These are phyloP conservation scores for Sabatieria punctata DNA, from an alignment of 2,888 invertebrate species.

Conservation along the genomic window DNA sequence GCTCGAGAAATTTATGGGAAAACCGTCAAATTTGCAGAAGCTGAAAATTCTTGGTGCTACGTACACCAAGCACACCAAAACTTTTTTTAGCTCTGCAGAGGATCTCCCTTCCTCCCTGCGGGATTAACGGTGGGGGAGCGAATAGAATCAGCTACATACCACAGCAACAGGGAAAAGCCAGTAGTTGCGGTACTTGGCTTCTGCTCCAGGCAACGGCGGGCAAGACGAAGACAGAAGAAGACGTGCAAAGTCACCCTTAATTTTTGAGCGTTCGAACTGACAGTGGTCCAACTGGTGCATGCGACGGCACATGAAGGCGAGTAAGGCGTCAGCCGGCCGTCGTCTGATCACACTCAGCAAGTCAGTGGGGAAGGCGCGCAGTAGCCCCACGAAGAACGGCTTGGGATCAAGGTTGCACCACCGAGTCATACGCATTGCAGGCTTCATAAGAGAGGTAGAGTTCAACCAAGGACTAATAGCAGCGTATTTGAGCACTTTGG, in stretches of 20 bases:
- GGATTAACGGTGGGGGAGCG: too few relatives aligned
- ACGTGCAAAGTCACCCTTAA: background rate
- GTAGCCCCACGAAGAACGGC: slow-evolving; percentile 19
- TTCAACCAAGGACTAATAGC: slow-evolving; percentile 24
- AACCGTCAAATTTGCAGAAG: too few relatives aligned
- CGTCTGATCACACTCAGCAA: slow-evolving; percentile 25
- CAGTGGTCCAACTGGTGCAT: slow-evolving; percentile 15
- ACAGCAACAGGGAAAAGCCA: background rate
- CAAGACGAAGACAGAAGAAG: background rate
- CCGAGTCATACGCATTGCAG: slow-evolving; percentile 17
- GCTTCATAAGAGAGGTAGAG: slow-evolving; percentile 21
- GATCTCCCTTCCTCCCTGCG: too few relatives aligned
- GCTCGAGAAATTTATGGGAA: too few relatives aligned
- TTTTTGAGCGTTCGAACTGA: background rate
- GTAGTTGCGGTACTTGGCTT: background rate
- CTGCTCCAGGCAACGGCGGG: background rate
- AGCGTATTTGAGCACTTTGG: slow-evolving; percentile 30
- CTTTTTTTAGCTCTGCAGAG: too few relatives aligned
- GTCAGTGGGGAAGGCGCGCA: slow-evolving; percentile 31
- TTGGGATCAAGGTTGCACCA: slow-evolving; percentile 24
- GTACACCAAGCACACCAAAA: too few relatives aligned
- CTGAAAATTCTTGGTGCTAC: too few relatives aligned
- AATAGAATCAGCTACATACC: too few relatives aligned
- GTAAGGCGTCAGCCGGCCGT: slow-evolving; percentile 28
- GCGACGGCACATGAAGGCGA: slow-evolving; percentile 25